Conservation (phyloP, 92 coral and sea anemone species). For the Chrysogorgia sp. region DNA sequence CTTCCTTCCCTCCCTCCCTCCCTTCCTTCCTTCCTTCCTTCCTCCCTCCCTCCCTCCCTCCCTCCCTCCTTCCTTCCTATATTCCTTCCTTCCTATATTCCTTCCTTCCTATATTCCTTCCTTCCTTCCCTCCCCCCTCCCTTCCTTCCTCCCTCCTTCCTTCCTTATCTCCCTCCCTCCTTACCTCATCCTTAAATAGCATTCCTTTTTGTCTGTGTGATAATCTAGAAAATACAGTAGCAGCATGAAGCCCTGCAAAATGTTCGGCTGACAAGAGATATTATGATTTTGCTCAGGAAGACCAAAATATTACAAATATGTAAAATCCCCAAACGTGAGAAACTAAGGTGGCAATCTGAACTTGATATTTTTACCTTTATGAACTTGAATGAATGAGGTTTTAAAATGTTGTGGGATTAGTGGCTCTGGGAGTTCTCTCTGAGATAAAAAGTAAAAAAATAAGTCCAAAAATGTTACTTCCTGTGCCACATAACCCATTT, state of each 20-base stretch:
- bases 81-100: too few species aligned
- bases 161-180: too few species aligned
- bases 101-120: too few species aligned
- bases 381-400: conserved; percentile 76
- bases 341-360: not conserved
- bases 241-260: not conserved
- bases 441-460: conserved; percentile 4
- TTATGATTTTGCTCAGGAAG: too few species aligned
- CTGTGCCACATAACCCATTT: not conserved
- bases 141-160: too few species aligned
- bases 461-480: not conserved
- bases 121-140: too few species aligned
- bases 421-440: conserved; percentile 99
- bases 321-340: not conserved
- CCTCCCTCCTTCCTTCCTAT: too few species aligned
- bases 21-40: too few species aligned
- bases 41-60: too few species aligned
- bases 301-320: too few species aligned
- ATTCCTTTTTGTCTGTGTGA: conserved; percentile 22
- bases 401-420: conserved; percentile 79
- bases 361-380: conserved; percentile 64
- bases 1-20: too few species aligned
- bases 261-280: too few species aligned
- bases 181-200: conserved; percentile 21
- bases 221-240: not conserved